These are phyloP conservation scores for Oligia strigilis DNA, from an alignment of 2,888 invertebrate species.

Conservation along the genomic window DNA sequence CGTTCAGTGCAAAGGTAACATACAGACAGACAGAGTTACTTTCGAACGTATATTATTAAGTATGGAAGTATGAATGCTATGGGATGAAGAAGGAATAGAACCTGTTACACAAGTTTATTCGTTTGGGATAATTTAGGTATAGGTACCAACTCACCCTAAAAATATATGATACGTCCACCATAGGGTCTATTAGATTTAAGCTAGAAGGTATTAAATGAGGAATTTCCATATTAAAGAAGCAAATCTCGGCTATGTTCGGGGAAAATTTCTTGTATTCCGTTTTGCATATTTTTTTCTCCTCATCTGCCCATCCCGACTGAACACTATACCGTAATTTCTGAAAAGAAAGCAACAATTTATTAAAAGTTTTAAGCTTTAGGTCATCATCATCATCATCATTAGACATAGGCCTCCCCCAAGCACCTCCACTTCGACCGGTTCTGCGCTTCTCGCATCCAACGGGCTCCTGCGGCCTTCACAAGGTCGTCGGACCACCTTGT, in stretches of 20 bases:
- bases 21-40: too few species aligned
- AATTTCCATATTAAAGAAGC: conserved; percentile 79
- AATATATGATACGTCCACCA: conserved; percentile 82
- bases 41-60: too few species aligned
- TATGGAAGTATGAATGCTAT: too few species aligned
- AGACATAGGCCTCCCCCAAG: too few species aligned
- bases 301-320: conserved; percentile 77
- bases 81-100: not conserved
- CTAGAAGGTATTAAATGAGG: conserved; percentile 82
- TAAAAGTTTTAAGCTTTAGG: not conserved
- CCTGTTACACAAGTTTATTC: not conserved
- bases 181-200: conserved; percentile 74
- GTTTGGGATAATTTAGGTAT: not conserved
- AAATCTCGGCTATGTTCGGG: conserved; percentile 74
- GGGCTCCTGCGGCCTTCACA: too few species aligned
- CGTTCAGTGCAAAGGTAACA: too few species aligned
- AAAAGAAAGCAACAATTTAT: conserved; percentile 56
- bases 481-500: too few species aligned
- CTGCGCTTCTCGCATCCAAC: too few species aligned
- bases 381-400: too few species aligned
- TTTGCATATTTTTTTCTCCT: conserved; percentile 77
- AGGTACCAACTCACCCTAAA: conserved; percentile 74
- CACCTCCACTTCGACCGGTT: too few species aligned
- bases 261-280: conserved; percentile 73
- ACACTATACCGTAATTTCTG: conserved; percentile 82